A percentile compares a stretch with the other conserved stretches of the same genome.
These are phyloP conservation scores for Saimiri boliviensis DNA, from an alignment of 2,113 vertebrate species.

Conservation along the genomic window DNA sequence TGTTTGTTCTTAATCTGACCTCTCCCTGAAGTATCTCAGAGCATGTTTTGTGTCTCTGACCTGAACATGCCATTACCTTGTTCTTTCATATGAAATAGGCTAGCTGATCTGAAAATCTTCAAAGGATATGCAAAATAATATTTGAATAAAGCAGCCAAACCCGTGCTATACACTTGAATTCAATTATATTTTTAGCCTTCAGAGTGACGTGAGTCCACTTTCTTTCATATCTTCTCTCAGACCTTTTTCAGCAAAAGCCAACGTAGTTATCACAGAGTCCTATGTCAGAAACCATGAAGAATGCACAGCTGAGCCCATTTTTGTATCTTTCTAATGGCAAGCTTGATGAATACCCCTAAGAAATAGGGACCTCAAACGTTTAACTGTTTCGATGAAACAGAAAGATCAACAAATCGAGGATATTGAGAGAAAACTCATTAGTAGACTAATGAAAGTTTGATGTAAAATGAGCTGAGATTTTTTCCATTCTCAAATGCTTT, in stretches of 20 bases:
- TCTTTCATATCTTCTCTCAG: neutral
- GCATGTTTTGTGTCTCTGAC: conserved; percentile 29
- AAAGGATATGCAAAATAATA: neutral
- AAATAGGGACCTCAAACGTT: neutral
- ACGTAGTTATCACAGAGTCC: neutral
- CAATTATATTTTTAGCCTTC: conserved; percentile 25
- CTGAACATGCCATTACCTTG: conserved; percentile 1
- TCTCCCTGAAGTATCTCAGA: neutral
- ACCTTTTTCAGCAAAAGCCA: neutral
- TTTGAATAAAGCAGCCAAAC: conserved; percentile 25
- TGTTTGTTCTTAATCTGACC: conserved; percentile 68
- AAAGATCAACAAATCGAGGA: neutral
- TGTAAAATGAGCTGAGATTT: neutral
- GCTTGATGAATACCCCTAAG: neutral
- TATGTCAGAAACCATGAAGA: neutral
- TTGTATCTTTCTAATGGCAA: neutral
- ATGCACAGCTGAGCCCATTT: neutral
- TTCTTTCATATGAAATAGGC: conserved; percentile 24
- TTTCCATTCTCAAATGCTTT: neutral
- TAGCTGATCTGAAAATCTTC: conserved; percentile 36
- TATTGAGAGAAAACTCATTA: conserved; percentile 3
- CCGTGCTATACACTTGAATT: neutral
- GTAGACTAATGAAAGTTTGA: neutral
- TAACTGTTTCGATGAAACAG: neutral
- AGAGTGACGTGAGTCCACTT: neutral